A percentile compares a stretch with the other conserved stretches of the same genome.
Conservation (phyloP, 2,113 vertebrate genomes). For the Muntiacus muntjak region DNA sequence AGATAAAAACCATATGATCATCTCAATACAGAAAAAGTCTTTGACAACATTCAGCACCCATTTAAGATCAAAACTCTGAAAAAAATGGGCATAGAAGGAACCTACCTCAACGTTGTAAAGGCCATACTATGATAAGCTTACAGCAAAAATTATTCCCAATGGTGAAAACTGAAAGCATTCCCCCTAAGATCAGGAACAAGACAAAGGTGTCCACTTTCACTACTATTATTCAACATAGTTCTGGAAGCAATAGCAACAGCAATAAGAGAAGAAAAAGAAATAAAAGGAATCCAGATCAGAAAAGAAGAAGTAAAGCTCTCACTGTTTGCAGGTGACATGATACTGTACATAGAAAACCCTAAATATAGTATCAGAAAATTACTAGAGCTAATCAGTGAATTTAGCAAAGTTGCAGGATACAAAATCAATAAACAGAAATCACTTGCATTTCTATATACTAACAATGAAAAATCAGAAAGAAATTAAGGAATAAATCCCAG, state of each 20-base stretch:
- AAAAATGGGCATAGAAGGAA: not conserved
- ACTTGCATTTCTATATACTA: not conserved
- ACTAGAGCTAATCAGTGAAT: not conserved
- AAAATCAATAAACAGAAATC: not conserved
- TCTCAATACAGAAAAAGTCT: not conserved
- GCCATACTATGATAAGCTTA: not conserved
- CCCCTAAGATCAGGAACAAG: not conserved
- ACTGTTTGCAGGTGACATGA: not conserved
- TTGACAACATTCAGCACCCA: not conserved
- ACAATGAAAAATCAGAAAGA: not conserved
- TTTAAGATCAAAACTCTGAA: not conserved
- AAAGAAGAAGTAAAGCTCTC: not conserved
- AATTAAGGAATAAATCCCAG: not conserved
- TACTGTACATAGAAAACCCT: not conserved
- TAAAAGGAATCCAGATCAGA: not conserved
- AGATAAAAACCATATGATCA: not conserved
- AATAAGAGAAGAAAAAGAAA: not conserved
- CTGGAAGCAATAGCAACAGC: not conserved
- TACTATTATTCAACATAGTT: not conserved
- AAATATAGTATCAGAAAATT: not conserved
- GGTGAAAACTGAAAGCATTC: not conserved
- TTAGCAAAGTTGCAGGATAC: not conserved
- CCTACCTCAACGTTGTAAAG: not conserved
- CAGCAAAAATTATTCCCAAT: not conserved
- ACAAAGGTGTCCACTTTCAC: not conserved